These are phyloP conservation scores for rat (Rattus norvegicus) DNA, from an alignment of 2,113 vertebrate genomes.

Conservation along the genomic window GRCr8 NC_086022.1:155387001-155387500, in stretches of 20 bases:
- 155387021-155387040: background rate
- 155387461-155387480: background rate
- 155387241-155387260: background rate
- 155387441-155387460: background rate
- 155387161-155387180: background rate
- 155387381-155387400: background rate
- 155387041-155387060: background rate
- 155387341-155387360: background rate
- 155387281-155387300: background rate
- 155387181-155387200: background rate
- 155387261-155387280: background rate
- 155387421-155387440: background rate
- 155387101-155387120: background rate
- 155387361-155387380: background rate
- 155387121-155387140: background rate
- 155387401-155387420: background rate
- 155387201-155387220: background rate
- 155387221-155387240: background rate
- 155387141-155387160: background rate
- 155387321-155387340: too few relatives aligned
- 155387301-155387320: background rate
- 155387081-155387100: background rate
- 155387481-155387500: background rate
- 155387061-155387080: background rate
- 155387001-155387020: background rate